Evolutionary conservation across 2,797 vertebrate species (phyloP).

Genomic region (Trematomus bernacchii): DNA sequence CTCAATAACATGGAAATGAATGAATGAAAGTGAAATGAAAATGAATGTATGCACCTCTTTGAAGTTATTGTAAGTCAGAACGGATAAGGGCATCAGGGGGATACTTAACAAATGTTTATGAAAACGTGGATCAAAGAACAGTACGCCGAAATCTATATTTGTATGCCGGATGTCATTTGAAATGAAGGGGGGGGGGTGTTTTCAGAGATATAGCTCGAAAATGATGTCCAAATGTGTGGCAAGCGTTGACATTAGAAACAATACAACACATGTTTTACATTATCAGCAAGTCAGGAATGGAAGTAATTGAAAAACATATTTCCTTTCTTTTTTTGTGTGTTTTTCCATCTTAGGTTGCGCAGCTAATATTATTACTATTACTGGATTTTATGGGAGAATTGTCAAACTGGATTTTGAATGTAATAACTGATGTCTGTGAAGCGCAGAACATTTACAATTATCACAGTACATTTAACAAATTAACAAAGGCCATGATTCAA

Average conservation of each 20-base stretch:
- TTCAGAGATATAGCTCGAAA: conserved; percentile 12
- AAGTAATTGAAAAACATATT: conserved; percentile 1
- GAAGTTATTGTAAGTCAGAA: conserved; percentile 63
- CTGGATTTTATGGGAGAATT: conserved; percentile 15
- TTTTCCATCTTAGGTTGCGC: not conserved
- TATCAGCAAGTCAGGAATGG: conserved; percentile 4
- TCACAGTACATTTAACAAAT: conserved; percentile 13
- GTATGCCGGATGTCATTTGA: conserved; percentile 38
- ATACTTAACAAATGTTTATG: conserved; percentile 52
- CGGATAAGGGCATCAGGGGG: conserved; percentile 40
- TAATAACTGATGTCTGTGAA: conserved; percentile 30
- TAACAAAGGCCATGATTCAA: conserved; percentile 17
- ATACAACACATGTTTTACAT: conserved; percentile 8
- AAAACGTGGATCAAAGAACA: conserved; percentile 58
- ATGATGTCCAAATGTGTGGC: conserved; percentile 26
- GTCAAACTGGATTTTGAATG: conserved; percentile 17
- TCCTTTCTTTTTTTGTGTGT: not conserved
- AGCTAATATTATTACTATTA: conserved; percentile 8
- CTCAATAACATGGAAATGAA: conserved; percentile 50
- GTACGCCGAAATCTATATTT: conserved; percentile 43
- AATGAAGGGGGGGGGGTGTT: conserved; percentile 16
- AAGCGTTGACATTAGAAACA: not conserved
- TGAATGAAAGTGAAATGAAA: conserved; percentile 54
- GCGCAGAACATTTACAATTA: conserved; percentile 9
- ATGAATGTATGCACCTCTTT: conserved; percentile 57